Evolutionary conservation across 2,888 invertebrate species (phyloP).

Genomic region (Erannis defoliaria): DNA sequence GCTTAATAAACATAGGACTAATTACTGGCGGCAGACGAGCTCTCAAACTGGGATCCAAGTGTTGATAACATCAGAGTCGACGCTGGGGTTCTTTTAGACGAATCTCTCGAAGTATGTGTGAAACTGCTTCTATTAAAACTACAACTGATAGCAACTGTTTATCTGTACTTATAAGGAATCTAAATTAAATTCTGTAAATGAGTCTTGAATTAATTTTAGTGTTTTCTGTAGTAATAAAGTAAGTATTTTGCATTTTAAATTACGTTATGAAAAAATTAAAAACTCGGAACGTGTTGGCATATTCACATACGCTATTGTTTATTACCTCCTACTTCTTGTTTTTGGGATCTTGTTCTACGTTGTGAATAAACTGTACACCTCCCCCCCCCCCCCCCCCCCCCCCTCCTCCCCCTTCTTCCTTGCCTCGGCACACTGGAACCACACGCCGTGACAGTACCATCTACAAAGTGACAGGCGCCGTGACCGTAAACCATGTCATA

Average conservation of each 20-base stretch:
- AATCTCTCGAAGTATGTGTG: background rate
- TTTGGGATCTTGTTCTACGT: no score
- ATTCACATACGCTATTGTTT: no score
- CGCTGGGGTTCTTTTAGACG: conserved; percentile 15
- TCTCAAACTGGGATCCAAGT: conserved; percentile 35
- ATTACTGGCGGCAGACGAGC: conserved; percentile 39
- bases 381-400: no score
- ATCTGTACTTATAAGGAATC: background rate
- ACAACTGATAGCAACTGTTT: background rate
- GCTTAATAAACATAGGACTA: conserved; percentile 49
- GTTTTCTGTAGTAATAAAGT: no score
- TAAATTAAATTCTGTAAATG: no score
- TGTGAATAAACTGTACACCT: no score
- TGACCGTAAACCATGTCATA: conserved; percentile 24
- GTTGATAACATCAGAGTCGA: conserved; percentile 30
- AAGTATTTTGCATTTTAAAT: no score
- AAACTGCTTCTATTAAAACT: background rate
- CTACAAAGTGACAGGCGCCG: conserved; percentile 12
- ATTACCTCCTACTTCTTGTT: no score
- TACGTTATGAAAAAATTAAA: no score
- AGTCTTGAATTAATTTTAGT: no score
- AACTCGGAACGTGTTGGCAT: no score
- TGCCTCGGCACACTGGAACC: background rate
- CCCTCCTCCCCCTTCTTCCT: background rate
- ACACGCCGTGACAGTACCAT: conserved; percentile 33